These are phyloP conservation scores for Caiman crocodilus DNA, from an alignment of 2,797 vertebrate species.

Conservation along the genomic window DNA sequence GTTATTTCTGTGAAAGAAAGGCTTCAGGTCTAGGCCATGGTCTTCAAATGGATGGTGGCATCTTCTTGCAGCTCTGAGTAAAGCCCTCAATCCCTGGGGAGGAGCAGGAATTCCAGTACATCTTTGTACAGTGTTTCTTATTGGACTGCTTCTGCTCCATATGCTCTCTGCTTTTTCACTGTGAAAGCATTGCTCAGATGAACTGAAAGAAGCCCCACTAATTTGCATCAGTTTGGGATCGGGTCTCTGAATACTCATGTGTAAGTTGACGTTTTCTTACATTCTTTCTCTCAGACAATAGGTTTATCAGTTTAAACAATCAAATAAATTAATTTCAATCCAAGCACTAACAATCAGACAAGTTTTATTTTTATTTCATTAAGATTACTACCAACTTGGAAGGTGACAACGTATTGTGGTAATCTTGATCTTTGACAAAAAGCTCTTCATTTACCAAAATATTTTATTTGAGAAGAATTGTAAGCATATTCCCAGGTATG, in stretches of 20 bases:
- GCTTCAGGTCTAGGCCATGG: background rate
- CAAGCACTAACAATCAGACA: background rate
- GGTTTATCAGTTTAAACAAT: background rate
- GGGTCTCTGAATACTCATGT: slow-evolving; percentile 36
- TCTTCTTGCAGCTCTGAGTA: background rate
- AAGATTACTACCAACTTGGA: slow-evolving; percentile 7
- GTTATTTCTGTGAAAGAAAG: background rate
- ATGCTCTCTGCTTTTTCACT: too few species aligned
- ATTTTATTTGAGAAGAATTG: background rate
- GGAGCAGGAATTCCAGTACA: background rate
- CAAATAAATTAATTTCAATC: background rate
- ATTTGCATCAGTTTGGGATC: slow-evolving; percentile 12
- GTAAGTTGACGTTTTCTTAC: slow-evolving; percentile 46
- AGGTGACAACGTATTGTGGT: background rate
- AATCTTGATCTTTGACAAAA: background rate
- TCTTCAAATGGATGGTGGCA: background rate
- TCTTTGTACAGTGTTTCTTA: fast-evolving
- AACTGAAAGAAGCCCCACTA: background rate
- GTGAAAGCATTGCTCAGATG: background rate
- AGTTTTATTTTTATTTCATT: background rate
- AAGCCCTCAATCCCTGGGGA: background rate
- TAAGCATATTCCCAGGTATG: background rate
- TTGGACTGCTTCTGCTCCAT: background rate
- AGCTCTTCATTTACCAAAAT: background rate
- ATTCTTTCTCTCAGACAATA: background rate